These are phyloP conservation scores for Zosterops hypoxanthus DNA, from an alignment of 2,113 vertebrate species.

Conservation along the genomic window DNA sequence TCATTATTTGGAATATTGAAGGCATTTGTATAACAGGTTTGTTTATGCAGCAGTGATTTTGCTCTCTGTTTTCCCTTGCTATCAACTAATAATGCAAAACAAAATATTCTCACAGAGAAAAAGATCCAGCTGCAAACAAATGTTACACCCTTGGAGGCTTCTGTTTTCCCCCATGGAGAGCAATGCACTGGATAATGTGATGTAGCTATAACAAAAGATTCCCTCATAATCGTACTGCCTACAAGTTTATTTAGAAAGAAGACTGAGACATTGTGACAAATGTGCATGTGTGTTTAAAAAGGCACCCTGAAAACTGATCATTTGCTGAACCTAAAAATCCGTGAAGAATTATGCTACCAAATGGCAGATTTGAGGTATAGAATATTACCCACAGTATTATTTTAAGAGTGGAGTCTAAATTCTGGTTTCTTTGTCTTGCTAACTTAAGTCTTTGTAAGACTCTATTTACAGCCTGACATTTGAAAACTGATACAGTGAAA, in stretches of 20 bases:
- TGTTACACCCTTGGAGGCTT: neutral
- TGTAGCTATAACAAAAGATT: neutral
- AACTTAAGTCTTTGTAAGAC: neutral
- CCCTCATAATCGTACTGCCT: neutral
- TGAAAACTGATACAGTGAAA: constrained; percentile 19
- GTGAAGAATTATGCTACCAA: neutral
- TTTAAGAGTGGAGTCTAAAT: neutral
- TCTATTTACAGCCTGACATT: neutral
- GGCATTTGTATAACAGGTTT: neutral
- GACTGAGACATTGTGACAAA: neutral
- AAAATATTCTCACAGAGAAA: constrained; percentile 8
- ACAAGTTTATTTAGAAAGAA: neutral
- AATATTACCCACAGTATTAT: neutral
- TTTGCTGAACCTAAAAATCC: neutral
- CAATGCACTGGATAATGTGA: neutral
- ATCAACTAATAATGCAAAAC: constrained; percentile 30
- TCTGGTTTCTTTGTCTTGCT: neutral
- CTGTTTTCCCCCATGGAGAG: neutral
- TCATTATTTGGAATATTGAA: neutral
- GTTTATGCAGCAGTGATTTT: constrained; percentile 46
- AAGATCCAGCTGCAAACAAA: constrained; percentile 25
- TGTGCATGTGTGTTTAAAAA: neutral
- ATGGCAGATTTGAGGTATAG: neutral
- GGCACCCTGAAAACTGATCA: neutral
- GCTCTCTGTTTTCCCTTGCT: neutral